phyloP scores from a whole-genome alignment of 2,797 vertebrate species.

The Tapirus indicus region DNA sequence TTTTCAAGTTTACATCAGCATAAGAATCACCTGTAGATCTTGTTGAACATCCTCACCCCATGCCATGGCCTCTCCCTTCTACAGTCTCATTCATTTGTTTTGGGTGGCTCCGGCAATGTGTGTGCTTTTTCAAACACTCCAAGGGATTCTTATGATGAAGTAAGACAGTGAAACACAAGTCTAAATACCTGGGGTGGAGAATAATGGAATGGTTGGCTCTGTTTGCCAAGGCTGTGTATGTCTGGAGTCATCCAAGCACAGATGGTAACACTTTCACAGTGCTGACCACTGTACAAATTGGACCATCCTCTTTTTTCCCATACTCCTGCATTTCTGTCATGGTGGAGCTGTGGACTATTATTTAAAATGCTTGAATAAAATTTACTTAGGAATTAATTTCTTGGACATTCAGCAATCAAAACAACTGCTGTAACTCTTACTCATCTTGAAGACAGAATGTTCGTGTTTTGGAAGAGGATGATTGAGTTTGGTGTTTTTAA shows the following conservation, averaged over 20 bases:
- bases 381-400: conserved; percentile 25
- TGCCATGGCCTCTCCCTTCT: neutral
- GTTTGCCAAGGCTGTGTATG: neutral
- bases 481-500: conserved; percentile 36
- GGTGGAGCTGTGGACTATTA: neutral
- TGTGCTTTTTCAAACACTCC: neutral
- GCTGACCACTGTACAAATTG: neutral
- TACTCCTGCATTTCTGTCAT: neutral
- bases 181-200: neutral
- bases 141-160: neutral
- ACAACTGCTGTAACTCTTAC: conserved; percentile 61
- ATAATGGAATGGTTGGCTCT: neutral
- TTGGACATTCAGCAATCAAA: conserved; percentile 40
- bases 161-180: neutral
- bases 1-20: neutral
- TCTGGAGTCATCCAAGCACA: neutral
- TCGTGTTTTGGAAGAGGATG: conserved; percentile 47
- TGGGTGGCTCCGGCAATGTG: neutral
- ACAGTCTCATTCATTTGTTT: neutral
- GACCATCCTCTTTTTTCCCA: neutral
- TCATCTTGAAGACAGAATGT: conserved; percentile 69
- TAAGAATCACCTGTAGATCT: neutral
- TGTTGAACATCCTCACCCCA: neutral
- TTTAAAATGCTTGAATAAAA: conserved; percentile 9
- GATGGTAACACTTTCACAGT: neutral